Evolutionary conservation across 2,797 vertebrate genomes (phyloP).

Genomic region (Phylloscopus collybita): DNA sequence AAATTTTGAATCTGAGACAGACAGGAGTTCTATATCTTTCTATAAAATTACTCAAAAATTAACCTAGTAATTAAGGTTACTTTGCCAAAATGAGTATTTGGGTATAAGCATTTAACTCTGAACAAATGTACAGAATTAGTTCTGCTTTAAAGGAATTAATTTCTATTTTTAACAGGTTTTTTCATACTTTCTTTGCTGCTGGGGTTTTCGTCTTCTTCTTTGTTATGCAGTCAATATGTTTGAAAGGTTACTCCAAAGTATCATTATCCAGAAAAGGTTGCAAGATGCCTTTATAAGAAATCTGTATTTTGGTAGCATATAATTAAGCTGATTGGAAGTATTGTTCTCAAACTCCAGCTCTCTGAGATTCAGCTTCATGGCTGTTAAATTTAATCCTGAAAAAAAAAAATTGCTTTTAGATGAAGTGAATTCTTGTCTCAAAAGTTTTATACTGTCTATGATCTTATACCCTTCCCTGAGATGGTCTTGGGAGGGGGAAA

Average conservation of each 20-base stretch:
- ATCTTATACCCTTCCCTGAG: not conserved
- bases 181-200: not conserved
- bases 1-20: not conserved
- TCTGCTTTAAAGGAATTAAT: not conserved
- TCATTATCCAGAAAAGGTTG: not conserved
- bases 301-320: not conserved
- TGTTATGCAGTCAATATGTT: not conserved
- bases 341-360: not conserved
- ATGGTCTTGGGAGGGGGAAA: not conserved
- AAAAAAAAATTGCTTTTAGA: not conserved
- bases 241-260: not conserved
- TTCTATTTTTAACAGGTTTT: not conserved
- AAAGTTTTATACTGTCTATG: not conserved
- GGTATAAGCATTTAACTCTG: not conserved
- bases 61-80: not conserved
- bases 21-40: not conserved
- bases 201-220: not conserved
- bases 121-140: not conserved
- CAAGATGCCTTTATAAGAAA: not conserved
- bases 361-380: not conserved
- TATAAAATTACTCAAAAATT: not conserved
- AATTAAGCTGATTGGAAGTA: conserved; percentile 46
- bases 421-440: not conserved
- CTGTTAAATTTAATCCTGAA: not conserved
- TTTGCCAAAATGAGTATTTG: not conserved